Percentiles rank a stretch among this genome's conserved stretches.
phyloP scores from a whole-genome alignment of 2,888 invertebrate species.

The Sceliomorpha sp. region DNA sequence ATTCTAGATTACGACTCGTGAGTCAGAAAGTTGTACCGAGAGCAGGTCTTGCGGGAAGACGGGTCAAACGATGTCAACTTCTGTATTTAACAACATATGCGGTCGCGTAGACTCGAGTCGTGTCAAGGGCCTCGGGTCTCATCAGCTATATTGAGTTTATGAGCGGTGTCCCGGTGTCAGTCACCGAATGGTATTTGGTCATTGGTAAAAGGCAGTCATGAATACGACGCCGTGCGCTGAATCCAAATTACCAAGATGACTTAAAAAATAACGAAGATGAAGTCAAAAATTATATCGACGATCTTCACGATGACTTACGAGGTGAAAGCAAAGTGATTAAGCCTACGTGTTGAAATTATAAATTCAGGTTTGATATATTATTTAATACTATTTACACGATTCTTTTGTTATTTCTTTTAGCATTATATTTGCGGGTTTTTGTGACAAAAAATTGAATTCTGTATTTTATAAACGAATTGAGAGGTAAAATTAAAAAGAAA shows the following conservation, averaged over 20 bases:
- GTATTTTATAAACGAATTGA: too few relatives aligned
- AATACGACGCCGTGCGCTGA: slow-evolving; percentile 7
- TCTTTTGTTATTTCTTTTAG: too few relatives aligned
- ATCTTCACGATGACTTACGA: too few relatives aligned
- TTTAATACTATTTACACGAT: too few relatives aligned
- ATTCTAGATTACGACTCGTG: slow-evolving; percentile 26
- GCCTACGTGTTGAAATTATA: too few relatives aligned
- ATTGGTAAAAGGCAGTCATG: slow-evolving; percentile 11
- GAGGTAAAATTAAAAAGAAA: too few relatives aligned
- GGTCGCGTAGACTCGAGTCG: slow-evolving; percentile 60
- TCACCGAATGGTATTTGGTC: slow-evolving; percentile 41
- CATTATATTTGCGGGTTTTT: too few relatives aligned
- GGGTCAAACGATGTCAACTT: slow-evolving; percentile 78
- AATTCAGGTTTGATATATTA: too few relatives aligned
- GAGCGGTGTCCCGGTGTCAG: slow-evolving; percentile 64
- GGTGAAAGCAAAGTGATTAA: too few relatives aligned
- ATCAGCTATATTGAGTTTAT: slow-evolving; percentile 68
- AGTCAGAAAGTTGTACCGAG: slow-evolving; percentile 59
- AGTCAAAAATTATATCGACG: not conserved
- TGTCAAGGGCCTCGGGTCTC: slow-evolving; percentile 69
- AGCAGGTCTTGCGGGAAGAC: slow-evolving; percentile 68
- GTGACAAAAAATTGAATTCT: too few relatives aligned
- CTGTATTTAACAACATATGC: slow-evolving; percentile 75
- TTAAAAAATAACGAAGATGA: not conserved
- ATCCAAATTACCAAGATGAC: not conserved